phyloP scores from a whole-genome alignment of 2,888 invertebrate genomes.

The Bembecia ichneumoniformis region DNA sequence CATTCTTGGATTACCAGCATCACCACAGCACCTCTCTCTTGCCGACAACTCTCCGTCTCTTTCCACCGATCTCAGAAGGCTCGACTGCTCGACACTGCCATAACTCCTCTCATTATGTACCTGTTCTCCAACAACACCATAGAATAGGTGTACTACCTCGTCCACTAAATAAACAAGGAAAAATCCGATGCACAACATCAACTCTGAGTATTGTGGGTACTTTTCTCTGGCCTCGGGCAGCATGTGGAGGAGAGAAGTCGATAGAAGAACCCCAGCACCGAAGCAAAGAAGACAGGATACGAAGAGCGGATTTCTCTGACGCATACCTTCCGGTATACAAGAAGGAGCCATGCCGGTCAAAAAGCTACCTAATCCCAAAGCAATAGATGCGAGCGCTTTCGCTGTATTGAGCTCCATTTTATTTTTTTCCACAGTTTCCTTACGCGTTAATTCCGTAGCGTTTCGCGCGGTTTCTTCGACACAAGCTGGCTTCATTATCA shows the following conservation, averaged over 20 bases:
- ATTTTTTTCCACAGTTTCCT: not conserved
- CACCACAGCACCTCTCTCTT: conserved; percentile 37
- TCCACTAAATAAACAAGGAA: conserved; percentile 81
- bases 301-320: conserved; percentile 73
- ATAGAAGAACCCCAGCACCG: conserved; percentile 84
- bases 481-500: not conserved
- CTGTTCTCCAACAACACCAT: conserved; percentile 37
- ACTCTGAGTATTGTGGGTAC: conserved; percentile 73
- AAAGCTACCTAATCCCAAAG: conserved; percentile 79
- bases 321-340: conserved; percentile 72
- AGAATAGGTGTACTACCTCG: conserved; percentile 79
- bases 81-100: conserved; percentile 37
- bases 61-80: conserved; percentile 23
- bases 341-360: conserved; percentile 79
- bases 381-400: conserved; percentile 77
- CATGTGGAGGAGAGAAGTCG: conserved; percentile 84
- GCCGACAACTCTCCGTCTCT: conserved; percentile 36
- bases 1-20: conserved; percentile 50
- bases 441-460: not conserved
- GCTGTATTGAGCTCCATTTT: conserved; percentile 67
- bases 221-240: conserved; percentile 81
- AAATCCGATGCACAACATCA: conserved; percentile 78
- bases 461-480: not conserved
- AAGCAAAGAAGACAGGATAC: conserved; percentile 82
- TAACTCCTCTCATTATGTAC: conserved; percentile 17